Conservation (phyloP, 2,113 vertebrate species). For the Solenodon paradoxus region DNA sequence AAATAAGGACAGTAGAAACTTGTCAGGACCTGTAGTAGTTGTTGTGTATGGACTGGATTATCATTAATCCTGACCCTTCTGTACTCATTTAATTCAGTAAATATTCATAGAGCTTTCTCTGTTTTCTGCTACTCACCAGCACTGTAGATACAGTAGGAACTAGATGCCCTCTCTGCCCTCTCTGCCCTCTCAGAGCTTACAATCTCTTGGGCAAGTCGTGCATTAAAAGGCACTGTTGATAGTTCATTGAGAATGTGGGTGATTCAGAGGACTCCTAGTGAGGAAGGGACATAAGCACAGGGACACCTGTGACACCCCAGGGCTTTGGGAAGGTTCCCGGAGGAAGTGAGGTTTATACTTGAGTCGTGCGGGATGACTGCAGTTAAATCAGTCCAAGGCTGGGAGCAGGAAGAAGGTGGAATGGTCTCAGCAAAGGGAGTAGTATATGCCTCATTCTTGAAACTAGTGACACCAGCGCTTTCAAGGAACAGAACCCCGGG, state of each 20-base stretch:
- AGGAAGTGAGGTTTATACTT: neutral
- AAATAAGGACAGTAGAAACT: neutral
- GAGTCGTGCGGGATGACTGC: neutral
- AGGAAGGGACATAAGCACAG: neutral
- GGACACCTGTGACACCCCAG: neutral
- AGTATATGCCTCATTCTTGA: neutral
- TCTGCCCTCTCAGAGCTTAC: neutral
- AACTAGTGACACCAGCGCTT: neutral
- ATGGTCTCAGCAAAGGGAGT: neutral
- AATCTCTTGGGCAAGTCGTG: neutral
- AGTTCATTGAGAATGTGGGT: neutral
- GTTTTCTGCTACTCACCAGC: neutral
- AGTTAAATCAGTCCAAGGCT: neutral
- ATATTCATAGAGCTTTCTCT: neutral
- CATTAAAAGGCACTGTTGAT: neutral
- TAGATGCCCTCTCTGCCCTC: neutral
- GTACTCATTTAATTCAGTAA: conserved; percentile 11
- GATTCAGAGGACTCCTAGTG: neutral
- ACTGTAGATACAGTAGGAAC: neutral
- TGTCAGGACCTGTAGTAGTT: neutral
- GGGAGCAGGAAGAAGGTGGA: neutral
- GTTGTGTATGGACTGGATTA: neutral
- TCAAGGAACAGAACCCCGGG: neutral
- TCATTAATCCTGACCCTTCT: neutral
- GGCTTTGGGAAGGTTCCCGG: neutral